These are phyloP conservation scores for Ridgeia piscesae DNA, from an alignment of 1,140 invertebrate species.

Conservation along the genomic window DNA sequence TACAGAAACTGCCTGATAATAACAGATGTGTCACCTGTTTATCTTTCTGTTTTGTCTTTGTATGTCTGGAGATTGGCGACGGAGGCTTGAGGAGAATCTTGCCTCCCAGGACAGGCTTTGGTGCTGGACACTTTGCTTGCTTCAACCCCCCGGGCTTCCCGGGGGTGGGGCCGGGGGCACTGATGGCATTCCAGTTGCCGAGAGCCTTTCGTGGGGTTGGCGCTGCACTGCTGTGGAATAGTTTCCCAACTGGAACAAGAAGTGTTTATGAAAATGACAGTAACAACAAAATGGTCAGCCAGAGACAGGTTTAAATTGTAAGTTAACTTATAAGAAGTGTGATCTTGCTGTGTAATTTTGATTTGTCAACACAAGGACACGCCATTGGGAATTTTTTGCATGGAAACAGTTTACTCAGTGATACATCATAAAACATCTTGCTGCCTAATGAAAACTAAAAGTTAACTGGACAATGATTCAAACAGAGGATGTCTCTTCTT, in stretches of 20 bases:
- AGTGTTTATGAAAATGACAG: background rate
- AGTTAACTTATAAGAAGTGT: too few relatives aligned
- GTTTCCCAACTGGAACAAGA: background rate
- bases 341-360: too few relatives aligned
- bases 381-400: too few relatives aligned
- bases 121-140: background rate
- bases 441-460: too few relatives aligned
- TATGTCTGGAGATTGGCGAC: background rate
- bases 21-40: background rate
- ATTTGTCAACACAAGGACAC: too few relatives aligned
- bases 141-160: background rate
- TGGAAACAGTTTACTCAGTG: too few relatives aligned
- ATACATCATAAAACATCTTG: too few relatives aligned
- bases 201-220: background rate
- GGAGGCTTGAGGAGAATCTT: background rate
- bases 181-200: background rate
- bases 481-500: too few relatives aligned
- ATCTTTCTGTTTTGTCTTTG: background rate
- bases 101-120: background rate
- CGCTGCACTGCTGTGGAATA: background rate
- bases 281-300: background rate
- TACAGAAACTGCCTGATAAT: too few relatives aligned
- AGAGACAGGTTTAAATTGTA: too few relatives aligned
- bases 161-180: background rate
- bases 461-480: too few relatives aligned